Percentiles rank a stretch among this genome's conserved stretches.
Evolutionary conservation across 2,797 vertebrate species (phyloP).

Genomic region (Sorex maritimensis): DNA sequence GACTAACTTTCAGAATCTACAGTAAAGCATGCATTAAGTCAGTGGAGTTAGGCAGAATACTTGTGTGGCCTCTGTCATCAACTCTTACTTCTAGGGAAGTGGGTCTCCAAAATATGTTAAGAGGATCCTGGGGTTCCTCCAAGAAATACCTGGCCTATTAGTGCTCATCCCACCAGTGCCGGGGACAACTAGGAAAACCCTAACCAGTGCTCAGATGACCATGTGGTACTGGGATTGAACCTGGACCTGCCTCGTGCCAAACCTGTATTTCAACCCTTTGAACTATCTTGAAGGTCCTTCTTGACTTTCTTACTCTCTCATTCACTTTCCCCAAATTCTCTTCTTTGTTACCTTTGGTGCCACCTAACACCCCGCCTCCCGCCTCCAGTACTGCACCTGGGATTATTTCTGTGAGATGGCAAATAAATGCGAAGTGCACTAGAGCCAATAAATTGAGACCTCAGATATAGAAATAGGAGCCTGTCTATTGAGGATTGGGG

Average conservation of each 20-base stretch:
- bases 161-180: too few relatives aligned
- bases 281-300: not conserved
- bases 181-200: too few relatives aligned
- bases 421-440: not conserved
- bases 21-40: not conserved
- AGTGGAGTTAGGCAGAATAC: not conserved
- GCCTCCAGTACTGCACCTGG: not conserved
- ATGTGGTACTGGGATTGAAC: too few relatives aligned
- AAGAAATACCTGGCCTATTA: too few relatives aligned
- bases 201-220: too few relatives aligned
- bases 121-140: too few relatives aligned
- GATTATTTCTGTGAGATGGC: slow-evolving; percentile 39
- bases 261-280: too few relatives aligned
- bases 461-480: not conserved
- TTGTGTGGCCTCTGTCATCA: not conserved
- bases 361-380: not conserved
- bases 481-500: not conserved
- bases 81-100: too few relatives aligned
- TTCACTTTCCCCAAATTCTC: not conserved
- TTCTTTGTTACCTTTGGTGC: not conserved
- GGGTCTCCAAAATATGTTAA: too few relatives aligned
- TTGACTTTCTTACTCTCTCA: not conserved
- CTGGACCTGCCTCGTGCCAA: too few relatives aligned
- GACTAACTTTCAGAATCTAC: not conserved
- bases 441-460: slow-evolving; percentile 12